Conservation (phyloP, 2,888 invertebrate genomes). For the Malacosoma neustria region DNA sequence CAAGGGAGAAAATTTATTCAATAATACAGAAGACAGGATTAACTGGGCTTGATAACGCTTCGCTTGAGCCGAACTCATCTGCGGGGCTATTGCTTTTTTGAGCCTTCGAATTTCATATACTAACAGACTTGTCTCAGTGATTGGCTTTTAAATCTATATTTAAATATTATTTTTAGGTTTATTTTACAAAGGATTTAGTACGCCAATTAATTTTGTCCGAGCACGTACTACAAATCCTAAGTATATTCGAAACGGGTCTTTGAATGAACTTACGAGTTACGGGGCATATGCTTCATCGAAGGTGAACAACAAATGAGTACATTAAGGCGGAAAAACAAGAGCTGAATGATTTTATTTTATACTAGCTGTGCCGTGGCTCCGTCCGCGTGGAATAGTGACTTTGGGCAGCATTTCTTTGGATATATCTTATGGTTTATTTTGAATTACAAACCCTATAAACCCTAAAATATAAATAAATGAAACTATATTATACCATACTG, state of each 20-base stretch:
- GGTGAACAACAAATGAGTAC: conserved; percentile 36
- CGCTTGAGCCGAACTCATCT: conserved; percentile 51
- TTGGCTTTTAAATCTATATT: conserved; percentile 23
- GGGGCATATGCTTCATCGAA: conserved; percentile 8
- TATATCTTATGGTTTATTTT: no score
- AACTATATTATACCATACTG: no score
- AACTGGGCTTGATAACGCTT: conserved; percentile 58
- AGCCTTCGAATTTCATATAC: conserved; percentile 40
- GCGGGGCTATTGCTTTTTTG: conserved; percentile 45
- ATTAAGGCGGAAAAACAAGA: no score
- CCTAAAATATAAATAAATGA: no score
- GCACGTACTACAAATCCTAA: conserved; percentile 15
- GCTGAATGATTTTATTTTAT: no score
- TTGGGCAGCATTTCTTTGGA: no score
- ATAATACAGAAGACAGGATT: conserved; percentile 61
- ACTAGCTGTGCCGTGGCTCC: no score
- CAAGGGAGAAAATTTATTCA: conserved; percentile 55
- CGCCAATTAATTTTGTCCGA: conserved; percentile 19
- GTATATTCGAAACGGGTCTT: background rate
- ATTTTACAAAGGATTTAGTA: conserved; percentile 19
- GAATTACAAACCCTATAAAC: no score
- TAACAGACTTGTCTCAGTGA: conserved; percentile 24
- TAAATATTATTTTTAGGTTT: conserved; percentile 20
- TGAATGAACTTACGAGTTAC: background rate
- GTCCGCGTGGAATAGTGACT: no score